These are phyloP conservation scores for Orestias chungarensis DNA, from an alignment of 2,797 vertebrate species.

Conservation along the genomic window DNA sequence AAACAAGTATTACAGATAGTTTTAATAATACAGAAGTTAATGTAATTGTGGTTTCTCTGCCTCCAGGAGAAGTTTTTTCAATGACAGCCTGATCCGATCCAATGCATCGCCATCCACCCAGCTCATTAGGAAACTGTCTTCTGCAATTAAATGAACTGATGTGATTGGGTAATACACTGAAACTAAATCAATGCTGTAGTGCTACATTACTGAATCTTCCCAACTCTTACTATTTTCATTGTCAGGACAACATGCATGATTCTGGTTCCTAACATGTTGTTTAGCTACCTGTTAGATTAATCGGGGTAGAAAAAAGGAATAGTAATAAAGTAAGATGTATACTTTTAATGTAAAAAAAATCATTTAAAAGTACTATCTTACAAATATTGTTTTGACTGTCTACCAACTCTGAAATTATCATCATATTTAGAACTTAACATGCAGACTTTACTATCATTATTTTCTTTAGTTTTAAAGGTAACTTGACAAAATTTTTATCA, in stretches of 20 bases:
- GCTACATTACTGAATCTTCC: slow-evolving; percentile 28
- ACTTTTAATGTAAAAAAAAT: background rate
- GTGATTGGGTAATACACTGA: slow-evolving; percentile 31
- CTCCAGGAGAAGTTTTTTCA: slow-evolving; percentile 28
- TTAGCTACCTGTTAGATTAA: background rate
- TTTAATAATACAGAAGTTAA: slow-evolving; percentile 44
- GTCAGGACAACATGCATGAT: slow-evolving; percentile 7
- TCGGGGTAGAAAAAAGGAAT: background rate
- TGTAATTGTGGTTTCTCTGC: slow-evolving; percentile 39
- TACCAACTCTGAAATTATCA: background rate
- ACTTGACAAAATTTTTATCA: background rate
- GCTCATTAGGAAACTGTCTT: slow-evolving; percentile 54
- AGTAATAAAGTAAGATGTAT: background rate
- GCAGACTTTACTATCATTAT: background rate
- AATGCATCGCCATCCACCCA: slow-evolving; percentile 14
- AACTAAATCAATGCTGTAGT: slow-evolving; percentile 30
- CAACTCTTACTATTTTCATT: slow-evolving; percentile 17
- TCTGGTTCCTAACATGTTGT: slow-evolving; percentile 11
- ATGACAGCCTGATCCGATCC: slow-evolving; percentile 35
- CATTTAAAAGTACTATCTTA: background rate
- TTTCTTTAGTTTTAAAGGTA: background rate
- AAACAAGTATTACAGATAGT: slow-evolving; percentile 31
- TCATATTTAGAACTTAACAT: background rate
- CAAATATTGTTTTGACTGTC: background rate
- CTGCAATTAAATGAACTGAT: slow-evolving; percentile 41